Evolutionary conservation across 2,113 vertebrate species (phyloP).

Genomic region (Notothenia rossii): DNA sequence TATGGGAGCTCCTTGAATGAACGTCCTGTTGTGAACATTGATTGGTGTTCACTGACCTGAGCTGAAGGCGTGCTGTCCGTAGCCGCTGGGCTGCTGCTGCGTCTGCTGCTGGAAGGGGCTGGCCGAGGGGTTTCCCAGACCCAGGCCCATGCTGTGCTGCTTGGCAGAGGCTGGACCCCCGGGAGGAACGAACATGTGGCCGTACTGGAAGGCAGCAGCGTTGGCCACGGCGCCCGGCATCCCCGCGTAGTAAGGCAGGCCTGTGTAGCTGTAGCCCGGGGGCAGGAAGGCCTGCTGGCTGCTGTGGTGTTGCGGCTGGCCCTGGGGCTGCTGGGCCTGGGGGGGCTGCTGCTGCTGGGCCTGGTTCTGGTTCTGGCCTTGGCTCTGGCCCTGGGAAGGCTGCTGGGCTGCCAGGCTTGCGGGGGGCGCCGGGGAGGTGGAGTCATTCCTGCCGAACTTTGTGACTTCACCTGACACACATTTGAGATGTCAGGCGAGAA

Average conservation of each 20-base stretch:
- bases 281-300: conserved; percentile 98
- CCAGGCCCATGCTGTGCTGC: conserved; percentile 91
- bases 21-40: background rate
- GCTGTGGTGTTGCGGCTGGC: conserved; percentile 91
- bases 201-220: conserved; percentile 94
- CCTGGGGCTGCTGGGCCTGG: conserved; percentile 94
- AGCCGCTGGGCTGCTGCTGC: conserved; percentile 88
- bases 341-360: conserved; percentile 90
- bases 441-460: conserved; percentile 95
- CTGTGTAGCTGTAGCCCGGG: conserved; percentile 98
- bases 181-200: conserved; percentile 95
- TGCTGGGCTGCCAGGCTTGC: conserved; percentile 88
- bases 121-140: conserved; percentile 85
- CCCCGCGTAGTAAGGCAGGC: conserved; percentile 97
- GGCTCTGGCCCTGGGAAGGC: conserved; percentile 92
- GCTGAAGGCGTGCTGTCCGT: conserved; percentile 92
- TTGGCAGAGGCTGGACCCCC: conserved; percentile 89
- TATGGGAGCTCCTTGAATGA: background rate
- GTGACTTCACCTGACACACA: conserved; percentile 89
- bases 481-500: background rate
- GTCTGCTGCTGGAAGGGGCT: conserved; percentile 93
- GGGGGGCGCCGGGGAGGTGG: conserved; percentile 94
- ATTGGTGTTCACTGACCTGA: conserved; percentile 82
- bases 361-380: conserved; percentile 94
- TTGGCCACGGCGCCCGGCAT: conserved; percentile 93